A percentile compares a stretch with the other conserved stretches of the same genome.
Conservation (phyloP, 2,113 vertebrate species). For the Carettochelys insculpta region DNA sequence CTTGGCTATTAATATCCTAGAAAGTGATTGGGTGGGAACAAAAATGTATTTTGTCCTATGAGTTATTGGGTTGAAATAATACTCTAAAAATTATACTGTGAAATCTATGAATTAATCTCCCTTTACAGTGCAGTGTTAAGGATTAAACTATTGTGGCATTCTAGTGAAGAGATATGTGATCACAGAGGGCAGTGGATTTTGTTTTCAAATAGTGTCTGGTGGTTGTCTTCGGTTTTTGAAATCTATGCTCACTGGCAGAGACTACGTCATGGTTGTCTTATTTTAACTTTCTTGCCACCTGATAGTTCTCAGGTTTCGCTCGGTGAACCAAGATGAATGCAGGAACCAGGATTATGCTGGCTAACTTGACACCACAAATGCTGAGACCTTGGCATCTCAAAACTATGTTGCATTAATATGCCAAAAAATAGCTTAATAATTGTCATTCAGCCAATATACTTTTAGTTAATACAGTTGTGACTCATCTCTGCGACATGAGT, state of each 20-base stretch:
- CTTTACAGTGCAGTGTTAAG: not conserved
- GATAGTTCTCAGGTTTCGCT: not conserved
- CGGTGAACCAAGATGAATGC: constrained; percentile 11
- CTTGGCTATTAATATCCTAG: not conserved
- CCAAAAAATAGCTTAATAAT: not conserved
- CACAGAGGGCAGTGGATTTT: not conserved
- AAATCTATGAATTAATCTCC: not conserved
- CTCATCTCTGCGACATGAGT: too few relatives aligned
- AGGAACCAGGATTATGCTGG: not conserved
- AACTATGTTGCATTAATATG: not conserved
- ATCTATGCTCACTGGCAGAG: not conserved
- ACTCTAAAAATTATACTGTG: not conserved
- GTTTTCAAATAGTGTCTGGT: not conserved
- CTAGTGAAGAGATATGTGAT: not conserved
- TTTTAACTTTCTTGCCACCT: not conserved
- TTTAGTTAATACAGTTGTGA: too few relatives aligned
- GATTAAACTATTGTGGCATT: not conserved
- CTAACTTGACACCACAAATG: not conserved
- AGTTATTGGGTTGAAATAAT: not conserved
- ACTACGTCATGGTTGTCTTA: not conserved
- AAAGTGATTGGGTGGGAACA: not conserved
- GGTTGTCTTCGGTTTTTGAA: not conserved
- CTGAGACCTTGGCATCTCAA: not conserved
- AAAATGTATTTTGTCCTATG: fast-evolving
- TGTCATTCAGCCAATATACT: too few relatives aligned